Percentiles rank a stretch among this genome's conserved stretches.
These are phyloP conservation scores for Pantala flavescens DNA, from an alignment of 1,140 invertebrate species.

Conservation along the genomic window DNA sequence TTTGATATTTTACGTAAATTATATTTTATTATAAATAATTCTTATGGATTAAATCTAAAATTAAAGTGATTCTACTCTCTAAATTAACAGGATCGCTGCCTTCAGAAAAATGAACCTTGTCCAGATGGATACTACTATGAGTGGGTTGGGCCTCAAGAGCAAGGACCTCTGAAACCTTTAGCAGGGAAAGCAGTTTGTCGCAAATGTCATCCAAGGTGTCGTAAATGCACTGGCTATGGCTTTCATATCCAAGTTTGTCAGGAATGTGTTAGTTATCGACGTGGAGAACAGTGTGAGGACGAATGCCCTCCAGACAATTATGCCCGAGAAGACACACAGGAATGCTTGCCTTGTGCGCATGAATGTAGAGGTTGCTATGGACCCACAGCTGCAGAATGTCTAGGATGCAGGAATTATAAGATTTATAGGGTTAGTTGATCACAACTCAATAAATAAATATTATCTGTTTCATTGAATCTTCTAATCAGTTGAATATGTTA, in stretches of 20 bases:
- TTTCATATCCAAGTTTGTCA: constrained; percentile 75
- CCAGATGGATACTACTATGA: constrained; percentile 76
- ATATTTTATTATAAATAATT: too few relatives aligned
- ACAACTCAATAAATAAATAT: not conserved
- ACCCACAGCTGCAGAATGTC: constrained; percentile 63
- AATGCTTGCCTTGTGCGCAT: constrained; percentile 65
- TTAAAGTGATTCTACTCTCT: too few relatives aligned
- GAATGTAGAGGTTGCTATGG: constrained; percentile 81
- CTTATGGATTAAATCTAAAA: too few relatives aligned
- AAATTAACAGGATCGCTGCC: constrained; percentile 48
- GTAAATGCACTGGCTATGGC: constrained; percentile 77
- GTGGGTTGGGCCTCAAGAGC: constrained; percentile 64
- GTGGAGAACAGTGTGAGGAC: constrained; percentile 81
- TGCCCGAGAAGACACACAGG: constrained; percentile 56
- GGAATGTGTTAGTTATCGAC: constrained; percentile 72
- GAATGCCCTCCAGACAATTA: constrained; percentile 73
- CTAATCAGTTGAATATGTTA: not conserved
- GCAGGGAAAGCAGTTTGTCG: constrained; percentile 75
- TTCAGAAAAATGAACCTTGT: constrained; percentile 69
- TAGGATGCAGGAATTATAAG: constrained; percentile 75
- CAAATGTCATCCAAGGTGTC: constrained; percentile 82
- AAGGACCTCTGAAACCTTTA: constrained; percentile 52
- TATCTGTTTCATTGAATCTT: not conserved
- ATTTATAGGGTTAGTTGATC: constrained; percentile 48
- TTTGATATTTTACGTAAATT: too few relatives aligned